phyloP scores from a whole-genome alignment of 2,888 invertebrate genomes.

The Drepana falcataria region DNA sequence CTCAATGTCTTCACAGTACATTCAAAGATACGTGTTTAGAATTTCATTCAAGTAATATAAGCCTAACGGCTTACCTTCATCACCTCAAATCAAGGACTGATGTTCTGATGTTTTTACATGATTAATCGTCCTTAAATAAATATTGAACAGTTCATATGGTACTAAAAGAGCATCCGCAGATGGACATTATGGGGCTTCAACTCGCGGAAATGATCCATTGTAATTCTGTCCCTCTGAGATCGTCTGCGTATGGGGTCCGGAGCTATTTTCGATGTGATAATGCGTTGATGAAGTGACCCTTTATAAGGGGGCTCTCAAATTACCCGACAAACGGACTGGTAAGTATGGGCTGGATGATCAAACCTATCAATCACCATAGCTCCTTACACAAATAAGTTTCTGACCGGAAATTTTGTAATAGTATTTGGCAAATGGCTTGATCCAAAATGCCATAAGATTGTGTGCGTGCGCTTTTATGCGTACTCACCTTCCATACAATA shows the following conservation, averaged over 20 bases:
- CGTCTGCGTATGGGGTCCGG: constrained; percentile 48
- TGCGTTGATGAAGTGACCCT: constrained; percentile 55
- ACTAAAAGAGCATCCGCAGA: constrained; percentile 39
- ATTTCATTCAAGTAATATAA: constrained; percentile 5
- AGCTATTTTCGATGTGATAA: constrained; percentile 51
- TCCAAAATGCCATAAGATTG: background rate
- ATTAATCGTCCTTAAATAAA: too few species aligned
- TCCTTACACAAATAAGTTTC: background rate
- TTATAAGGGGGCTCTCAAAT: constrained; percentile 46
- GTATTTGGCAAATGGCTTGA: background rate
- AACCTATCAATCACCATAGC: constrained; percentile 1
- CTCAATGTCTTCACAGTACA: constrained; percentile 2
- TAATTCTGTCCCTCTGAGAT: constrained; percentile 41
- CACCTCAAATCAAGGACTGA: too few species aligned
- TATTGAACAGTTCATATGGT: constrained; percentile 13
- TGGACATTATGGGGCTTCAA: constrained; percentile 52
- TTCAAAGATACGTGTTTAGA: constrained; percentile 2
- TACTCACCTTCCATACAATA: background rate
- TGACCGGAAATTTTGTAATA: background rate
- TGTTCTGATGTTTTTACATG: too few species aligned
- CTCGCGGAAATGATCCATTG: constrained; percentile 69
- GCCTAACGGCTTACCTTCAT: too few species aligned
- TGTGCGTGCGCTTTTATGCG: background rate
- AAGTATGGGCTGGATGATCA: background rate
- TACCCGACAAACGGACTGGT: constrained; percentile 19